Evolutionary conservation across 2,797 vertebrate genomes (phyloP).

Genomic region (Pteropus rufus): DNA sequence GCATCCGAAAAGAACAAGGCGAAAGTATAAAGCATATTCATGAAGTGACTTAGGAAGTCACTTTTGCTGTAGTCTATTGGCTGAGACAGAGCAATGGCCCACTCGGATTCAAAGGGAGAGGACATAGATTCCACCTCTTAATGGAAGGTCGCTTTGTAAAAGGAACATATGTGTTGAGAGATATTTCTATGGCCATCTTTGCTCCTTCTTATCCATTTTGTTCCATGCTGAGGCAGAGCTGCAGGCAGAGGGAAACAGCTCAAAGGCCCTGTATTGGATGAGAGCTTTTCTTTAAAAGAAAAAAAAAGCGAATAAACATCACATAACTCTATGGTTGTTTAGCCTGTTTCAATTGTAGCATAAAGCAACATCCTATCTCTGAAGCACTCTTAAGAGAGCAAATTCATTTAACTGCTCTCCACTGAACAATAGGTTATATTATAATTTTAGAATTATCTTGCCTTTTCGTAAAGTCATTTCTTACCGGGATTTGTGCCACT

Average conservation of each 20-base stretch:
- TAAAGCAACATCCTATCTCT: background rate
- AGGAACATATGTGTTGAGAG: background rate
- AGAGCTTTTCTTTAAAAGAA: background rate
- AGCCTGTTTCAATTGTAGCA: background rate
- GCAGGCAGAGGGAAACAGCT: background rate
- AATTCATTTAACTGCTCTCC: background rate
- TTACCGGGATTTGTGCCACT: background rate
- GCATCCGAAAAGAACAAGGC: background rate
- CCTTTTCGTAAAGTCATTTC: background rate
- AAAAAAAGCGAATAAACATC: background rate
- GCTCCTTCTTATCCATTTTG: background rate
- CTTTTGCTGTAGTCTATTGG: background rate
- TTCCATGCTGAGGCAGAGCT: background rate
- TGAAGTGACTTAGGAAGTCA: background rate
- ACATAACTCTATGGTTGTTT: background rate
- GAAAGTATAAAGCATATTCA: background rate
- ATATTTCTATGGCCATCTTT: background rate
- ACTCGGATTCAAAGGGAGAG: background rate
- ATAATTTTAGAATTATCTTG: conserved; percentile 31
- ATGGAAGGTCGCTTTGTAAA: background rate
- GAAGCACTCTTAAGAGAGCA: conserved; percentile 36
- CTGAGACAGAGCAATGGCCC: background rate
- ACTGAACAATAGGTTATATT: background rate
- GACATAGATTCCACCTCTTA: background rate
- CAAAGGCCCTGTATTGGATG: background rate